These are phyloP conservation scores for Danio choprae DNA, from an alignment of 2,797 vertebrate genomes.

Conservation along the genomic window DNA sequence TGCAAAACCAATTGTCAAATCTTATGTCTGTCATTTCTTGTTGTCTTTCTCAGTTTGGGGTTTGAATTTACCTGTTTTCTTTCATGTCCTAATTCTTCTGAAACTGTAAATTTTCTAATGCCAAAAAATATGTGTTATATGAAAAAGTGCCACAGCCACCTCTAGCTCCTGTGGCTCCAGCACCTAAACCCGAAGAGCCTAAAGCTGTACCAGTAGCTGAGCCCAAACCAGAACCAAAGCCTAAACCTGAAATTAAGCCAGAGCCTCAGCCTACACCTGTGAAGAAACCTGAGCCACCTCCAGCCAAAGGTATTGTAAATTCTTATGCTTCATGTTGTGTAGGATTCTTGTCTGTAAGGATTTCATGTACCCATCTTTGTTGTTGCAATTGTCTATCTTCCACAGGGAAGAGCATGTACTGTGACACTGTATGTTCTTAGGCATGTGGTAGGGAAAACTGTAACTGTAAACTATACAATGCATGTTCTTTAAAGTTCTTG, in stretches of 20 bases:
- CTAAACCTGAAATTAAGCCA: slow-evolving; percentile 49
- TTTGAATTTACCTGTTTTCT: background rate
- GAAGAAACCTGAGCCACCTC: slow-evolving; percentile 74
- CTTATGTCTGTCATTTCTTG: background rate
- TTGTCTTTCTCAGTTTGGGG: background rate
- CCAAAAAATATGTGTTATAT: slow-evolving; percentile 74
- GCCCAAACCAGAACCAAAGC: slow-evolving; percentile 53
- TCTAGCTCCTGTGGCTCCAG: slow-evolving; percentile 62
- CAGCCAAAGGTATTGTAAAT: slow-evolving; percentile 83
- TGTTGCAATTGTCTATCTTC: slow-evolving; percentile 66
- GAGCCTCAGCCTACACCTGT: slow-evolving; percentile 59
- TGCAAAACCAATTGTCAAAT: background rate
- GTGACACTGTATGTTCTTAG: slow-evolving; percentile 51
- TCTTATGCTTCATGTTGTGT: slow-evolving; percentile 28
- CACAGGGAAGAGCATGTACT: slow-evolving; percentile 65
- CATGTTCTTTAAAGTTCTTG: slow-evolving; percentile 82
- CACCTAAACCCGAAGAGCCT: slow-evolving; percentile 72
- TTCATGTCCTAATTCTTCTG: slow-evolving; percentile 19
- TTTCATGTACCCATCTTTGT: slow-evolving; percentile 40
- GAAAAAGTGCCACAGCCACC: slow-evolving; percentile 75
- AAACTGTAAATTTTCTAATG: slow-evolving; percentile 49
- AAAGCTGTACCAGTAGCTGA: slow-evolving; percentile 72
- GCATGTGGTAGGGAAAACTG: slow-evolving; percentile 45
- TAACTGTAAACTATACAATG: slow-evolving; percentile 62
- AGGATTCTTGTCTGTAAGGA: slow-evolving; percentile 48